A percentile compares a stretch with the other conserved stretches of the same genome.
Conservation (phyloP, 2,888 invertebrate species). For the Hoplodrina blanda region DNA sequence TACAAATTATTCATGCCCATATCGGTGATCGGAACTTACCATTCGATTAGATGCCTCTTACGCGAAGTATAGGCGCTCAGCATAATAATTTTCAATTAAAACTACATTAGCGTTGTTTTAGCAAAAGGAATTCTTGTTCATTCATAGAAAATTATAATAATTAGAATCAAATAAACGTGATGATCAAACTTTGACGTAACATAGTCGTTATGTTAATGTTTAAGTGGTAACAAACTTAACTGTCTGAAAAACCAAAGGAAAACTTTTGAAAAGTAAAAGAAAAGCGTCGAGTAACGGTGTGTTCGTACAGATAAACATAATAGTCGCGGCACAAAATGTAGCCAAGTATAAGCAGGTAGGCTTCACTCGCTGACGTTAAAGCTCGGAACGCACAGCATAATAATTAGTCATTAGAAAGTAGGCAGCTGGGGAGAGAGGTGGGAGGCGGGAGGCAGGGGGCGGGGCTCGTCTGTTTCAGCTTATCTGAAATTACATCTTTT, state of each 20-base stretch:
- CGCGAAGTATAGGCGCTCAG: constrained; percentile 56
- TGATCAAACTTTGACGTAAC: background rate
- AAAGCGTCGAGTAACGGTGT: constrained; percentile 68
- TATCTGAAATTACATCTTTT: constrained; percentile 91
- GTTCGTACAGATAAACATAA: constrained; percentile 72
- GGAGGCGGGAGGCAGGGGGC: constrained; percentile 78
- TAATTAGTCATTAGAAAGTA: constrained; percentile 91
- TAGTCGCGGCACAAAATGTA: constrained; percentile 78
- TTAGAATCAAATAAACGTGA: constrained; percentile 18
- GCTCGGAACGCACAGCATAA: constrained; percentile 90
- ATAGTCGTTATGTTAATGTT: background rate
- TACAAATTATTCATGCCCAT: constrained; percentile 65
- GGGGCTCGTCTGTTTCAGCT: constrained; percentile 90
- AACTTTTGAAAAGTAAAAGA: constrained; percentile 42
- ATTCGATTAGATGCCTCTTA: constrained; percentile 59
- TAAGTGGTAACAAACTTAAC: background rate
- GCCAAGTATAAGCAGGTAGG: constrained; percentile 79
- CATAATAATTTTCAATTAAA: constrained; percentile 63
- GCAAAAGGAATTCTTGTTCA: constrained; percentile 37
- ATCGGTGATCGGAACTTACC: constrained; percentile 64
- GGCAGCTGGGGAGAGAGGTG: constrained; percentile 81
- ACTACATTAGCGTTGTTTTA: constrained; percentile 54
- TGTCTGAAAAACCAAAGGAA: background rate
- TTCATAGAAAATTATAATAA: constrained; percentile 41
- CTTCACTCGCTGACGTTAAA: constrained; percentile 83